Evolutionary conservation across 2,797 vertebrate genomes (phyloP).

Genomic region (Synanceia verrucosa): DNA sequence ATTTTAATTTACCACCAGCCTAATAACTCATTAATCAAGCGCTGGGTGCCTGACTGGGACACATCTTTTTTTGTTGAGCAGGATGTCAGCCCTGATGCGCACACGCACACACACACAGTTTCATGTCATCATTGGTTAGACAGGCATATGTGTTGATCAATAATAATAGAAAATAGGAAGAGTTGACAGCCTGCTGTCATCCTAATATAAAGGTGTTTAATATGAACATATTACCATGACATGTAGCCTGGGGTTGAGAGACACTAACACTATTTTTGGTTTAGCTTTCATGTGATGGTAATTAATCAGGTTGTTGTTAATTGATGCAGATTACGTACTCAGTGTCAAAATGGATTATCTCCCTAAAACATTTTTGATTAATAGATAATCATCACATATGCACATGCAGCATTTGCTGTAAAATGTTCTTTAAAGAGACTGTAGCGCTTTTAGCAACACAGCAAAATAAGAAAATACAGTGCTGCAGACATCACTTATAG

Average conservation of each 20-base stretch:
- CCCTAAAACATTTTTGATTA: not conserved
- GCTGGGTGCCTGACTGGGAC: constrained; percentile 12
- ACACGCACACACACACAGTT: not conserved
- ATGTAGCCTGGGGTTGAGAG: not conserved
- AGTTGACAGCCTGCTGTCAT: not conserved
- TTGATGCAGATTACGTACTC: constrained; percentile 10
- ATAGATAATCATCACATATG: not conserved
- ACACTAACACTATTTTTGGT: not conserved
- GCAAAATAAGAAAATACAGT: not conserved
- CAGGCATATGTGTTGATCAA: not conserved
- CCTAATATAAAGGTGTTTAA: not conserved
- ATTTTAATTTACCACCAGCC: constrained; percentile 2
- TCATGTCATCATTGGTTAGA: not conserved
- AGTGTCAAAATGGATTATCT: not conserved
- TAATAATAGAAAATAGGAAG: not conserved
- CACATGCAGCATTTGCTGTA: not conserved
- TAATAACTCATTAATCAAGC: constrained; percentile 60
- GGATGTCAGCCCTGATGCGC: constrained; percentile 39
- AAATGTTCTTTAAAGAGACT: no score
- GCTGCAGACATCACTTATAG: not conserved
- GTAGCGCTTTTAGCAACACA: no score
- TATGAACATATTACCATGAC: not conserved
- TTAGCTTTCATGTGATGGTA: not conserved
- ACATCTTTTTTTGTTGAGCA: constrained; percentile 18
- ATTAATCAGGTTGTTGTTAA: not conserved